Evolutionary conservation across 2,113 vertebrate species (phyloP).

Genomic region (Caranx melampygus): DNA sequence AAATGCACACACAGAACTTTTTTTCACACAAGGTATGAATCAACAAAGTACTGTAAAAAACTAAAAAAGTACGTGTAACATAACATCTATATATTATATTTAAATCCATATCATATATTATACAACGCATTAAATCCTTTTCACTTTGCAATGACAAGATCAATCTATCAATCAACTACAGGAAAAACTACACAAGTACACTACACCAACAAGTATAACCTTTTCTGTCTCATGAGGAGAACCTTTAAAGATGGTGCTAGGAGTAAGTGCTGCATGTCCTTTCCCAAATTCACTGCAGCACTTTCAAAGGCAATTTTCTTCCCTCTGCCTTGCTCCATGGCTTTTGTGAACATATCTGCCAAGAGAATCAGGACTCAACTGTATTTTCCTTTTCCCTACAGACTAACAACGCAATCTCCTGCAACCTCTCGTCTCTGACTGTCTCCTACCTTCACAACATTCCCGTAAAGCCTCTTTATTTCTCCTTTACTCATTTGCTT

Average conservation of each 20-base stretch:
- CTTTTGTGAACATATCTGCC: slow-evolving; percentile 67
- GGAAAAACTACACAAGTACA: background rate
- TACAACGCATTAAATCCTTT: background rate
- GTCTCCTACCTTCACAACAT: slow-evolving; percentile 55
- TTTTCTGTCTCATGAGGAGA: slow-evolving; percentile 27
- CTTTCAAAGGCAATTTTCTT: slow-evolving; percentile 73
- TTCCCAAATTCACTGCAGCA: slow-evolving; percentile 44
- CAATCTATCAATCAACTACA: background rate
- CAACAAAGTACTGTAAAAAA: too few species aligned
- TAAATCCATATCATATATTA: too few species aligned
- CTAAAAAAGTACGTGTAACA: too few species aligned
- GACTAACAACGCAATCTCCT: slow-evolving; percentile 68
- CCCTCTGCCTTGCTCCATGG: slow-evolving; percentile 50
- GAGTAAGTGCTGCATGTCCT: slow-evolving; percentile 46
- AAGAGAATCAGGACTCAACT: slow-evolving; percentile 62
- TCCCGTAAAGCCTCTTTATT: slow-evolving; percentile 70
- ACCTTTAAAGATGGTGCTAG: slow-evolving; percentile 7
- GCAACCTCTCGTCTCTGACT: slow-evolving; percentile 56
- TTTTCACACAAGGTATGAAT: too few species aligned
- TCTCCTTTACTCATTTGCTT: slow-evolving; percentile 48
- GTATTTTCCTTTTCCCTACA: slow-evolving; percentile 61
- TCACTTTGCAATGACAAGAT: background rate
- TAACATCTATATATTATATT: too few species aligned
- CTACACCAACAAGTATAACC: background rate
- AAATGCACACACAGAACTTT: background rate